Conservation (phyloP, 2,888 invertebrate species). For the Spisula subtruncata region DNA sequence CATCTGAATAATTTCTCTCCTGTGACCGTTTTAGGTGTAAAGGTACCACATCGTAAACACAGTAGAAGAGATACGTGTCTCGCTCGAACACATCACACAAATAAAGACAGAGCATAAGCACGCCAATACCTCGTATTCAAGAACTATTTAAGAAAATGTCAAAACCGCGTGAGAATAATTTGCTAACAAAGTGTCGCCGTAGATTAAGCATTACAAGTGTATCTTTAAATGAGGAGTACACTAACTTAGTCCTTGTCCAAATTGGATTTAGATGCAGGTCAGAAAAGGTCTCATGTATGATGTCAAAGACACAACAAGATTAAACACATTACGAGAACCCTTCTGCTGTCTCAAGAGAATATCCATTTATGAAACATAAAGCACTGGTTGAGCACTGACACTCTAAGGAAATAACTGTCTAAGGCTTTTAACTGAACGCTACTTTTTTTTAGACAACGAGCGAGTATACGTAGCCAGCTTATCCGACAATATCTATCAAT, state of each 20-base stretch:
- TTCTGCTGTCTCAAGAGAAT: not conserved
- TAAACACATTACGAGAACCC: not conserved
- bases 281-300: not conserved
- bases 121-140: not conserved
- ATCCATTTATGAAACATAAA: not conserved
- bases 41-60: not conserved
- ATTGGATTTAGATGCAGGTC: not conserved
- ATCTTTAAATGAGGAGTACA: not conserved
- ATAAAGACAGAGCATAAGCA: not conserved
- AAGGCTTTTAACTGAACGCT: no score
- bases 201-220: not conserved
- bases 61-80: not conserved
- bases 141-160: not conserved
- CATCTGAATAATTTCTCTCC: not conserved
- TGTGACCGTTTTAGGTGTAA: not conserved
- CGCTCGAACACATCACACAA: not conserved
- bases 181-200: no score
- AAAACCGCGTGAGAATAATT: not conserved
- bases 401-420: not conserved
- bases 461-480: no score
- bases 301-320: slow-evolving; percentile 6
- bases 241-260: not conserved
- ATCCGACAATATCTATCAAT: no score
- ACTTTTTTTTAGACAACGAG: no score
- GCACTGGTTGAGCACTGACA: not conserved